phyloP scores from a whole-genome alignment of 2,888 invertebrate genomes.

The Hylaea fasciaria region DNA sequence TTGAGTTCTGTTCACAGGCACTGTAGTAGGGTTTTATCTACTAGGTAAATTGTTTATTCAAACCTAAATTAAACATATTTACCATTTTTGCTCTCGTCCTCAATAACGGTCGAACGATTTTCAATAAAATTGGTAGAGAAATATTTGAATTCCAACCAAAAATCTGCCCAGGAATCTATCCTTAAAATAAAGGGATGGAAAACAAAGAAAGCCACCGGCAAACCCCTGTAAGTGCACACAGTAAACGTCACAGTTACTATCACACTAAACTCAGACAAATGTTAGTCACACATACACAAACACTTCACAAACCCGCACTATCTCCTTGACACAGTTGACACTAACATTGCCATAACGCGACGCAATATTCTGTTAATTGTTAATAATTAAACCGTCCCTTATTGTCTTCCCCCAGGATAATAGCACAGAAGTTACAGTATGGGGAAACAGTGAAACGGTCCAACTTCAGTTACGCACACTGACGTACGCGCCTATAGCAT shows the following conservation, averaged over 20 bases:
- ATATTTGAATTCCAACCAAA: no score
- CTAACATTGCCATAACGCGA: slow-evolving; percentile 14
- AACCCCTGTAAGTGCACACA: neutral
- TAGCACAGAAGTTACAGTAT: slow-evolving; percentile 15
- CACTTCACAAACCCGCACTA: slow-evolving; percentile 13
- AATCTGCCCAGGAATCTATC: no score
- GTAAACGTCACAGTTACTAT: neutral
- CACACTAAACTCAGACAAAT: neutral
- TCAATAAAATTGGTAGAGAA: no score
- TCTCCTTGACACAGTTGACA: slow-evolving; percentile 28
- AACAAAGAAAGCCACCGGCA: neutral
- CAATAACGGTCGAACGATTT: no score
- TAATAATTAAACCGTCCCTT: slow-evolving; percentile 35
- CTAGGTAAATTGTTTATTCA: no score
- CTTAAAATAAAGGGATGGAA: no score
- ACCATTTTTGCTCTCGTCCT: no score
- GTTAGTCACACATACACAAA: no score
- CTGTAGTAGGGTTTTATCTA: no score
- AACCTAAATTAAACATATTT: no score
- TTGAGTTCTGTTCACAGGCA: no score
- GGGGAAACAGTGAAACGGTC: neutral
- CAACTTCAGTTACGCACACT: neutral
- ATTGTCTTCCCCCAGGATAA: slow-evolving; percentile 26
- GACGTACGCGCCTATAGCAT: neutral
- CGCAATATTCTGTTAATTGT: slow-evolving; percentile 35